A percentile compares a stretch with the other conserved stretches of the same genome.
Conservation (phyloP, 1,140 invertebrate species). For the Drosophila neocordata region DNA sequence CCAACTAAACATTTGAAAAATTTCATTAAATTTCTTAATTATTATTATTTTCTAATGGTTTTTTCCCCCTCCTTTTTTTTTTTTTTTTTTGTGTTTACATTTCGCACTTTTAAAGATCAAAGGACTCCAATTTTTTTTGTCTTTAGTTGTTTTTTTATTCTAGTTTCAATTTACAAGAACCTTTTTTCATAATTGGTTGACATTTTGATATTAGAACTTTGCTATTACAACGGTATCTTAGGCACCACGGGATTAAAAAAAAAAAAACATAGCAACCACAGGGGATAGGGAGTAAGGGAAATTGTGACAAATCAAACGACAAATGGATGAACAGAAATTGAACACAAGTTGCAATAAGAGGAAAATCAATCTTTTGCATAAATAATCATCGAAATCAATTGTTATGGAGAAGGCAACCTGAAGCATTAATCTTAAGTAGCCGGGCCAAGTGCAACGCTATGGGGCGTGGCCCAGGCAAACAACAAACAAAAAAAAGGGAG, state of each 20-base stretch:
- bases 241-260: conserved; percentile 47
- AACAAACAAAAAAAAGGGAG: not conserved
- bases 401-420: conserved; percentile 47
- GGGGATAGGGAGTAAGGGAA: too few species aligned
- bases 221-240: not conserved
- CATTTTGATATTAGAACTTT: not conserved
- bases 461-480: conserved; percentile 49
- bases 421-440: conserved; percentile 61
- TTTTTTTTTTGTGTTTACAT: not conserved
- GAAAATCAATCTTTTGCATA: conserved; percentile 36
- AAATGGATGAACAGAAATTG: conserved; percentile 36
- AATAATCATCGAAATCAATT: conserved; percentile 74
- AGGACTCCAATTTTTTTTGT: not conserved
- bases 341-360: not conserved
- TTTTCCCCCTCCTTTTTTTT: conserved; percentile 16
- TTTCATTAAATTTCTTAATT: conserved; percentile 31
- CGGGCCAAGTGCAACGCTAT: conserved; percentile 1
- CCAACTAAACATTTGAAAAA: conserved; percentile 16
- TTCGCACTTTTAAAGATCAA: not conserved
- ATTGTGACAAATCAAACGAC: too few species aligned
- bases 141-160: not conserved
- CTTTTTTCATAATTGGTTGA: conserved; percentile 2
- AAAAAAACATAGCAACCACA: too few species aligned
- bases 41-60: conserved; percentile 18
- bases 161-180: not conserved